A percentile compares a stretch with the other conserved stretches of the same genome.
Conservation (phyloP, 2,113 vertebrate genomes). For the Dromaius novaehollandiae region DNA sequence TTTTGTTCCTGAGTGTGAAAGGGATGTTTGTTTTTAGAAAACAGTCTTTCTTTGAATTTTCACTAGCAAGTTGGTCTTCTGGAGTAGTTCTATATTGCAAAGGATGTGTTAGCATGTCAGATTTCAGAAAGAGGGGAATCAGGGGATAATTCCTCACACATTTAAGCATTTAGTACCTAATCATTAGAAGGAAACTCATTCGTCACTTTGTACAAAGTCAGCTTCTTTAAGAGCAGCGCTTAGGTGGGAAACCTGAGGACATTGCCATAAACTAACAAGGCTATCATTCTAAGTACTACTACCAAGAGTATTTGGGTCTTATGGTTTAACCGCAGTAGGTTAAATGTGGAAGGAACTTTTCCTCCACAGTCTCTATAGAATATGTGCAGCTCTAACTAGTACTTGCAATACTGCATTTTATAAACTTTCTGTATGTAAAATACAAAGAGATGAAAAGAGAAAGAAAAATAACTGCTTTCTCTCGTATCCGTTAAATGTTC, state of each 20-base stretch:
- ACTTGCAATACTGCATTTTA: background rate
- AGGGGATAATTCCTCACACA: background rate
- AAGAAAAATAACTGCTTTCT: background rate
- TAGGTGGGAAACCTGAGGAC: background rate
- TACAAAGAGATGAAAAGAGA: background rate
- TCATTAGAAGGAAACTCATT: background rate
- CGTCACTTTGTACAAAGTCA: background rate
- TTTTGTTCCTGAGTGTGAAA: background rate
- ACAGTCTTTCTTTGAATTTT: background rate
- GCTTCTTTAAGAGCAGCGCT: background rate
- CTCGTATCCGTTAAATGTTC: background rate
- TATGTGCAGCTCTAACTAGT: background rate
- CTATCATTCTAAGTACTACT: background rate
- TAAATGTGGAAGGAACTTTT: background rate
- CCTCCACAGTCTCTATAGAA: background rate
- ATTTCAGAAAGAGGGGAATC: background rate
- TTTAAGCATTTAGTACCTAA: background rate
- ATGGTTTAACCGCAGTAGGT: background rate
- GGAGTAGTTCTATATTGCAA: background rate
- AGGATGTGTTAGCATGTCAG: background rate
- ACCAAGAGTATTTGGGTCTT: background rate
- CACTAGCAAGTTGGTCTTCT: background rate
- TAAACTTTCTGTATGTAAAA: background rate
- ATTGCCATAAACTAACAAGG: background rate
- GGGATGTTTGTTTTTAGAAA: background rate